phyloP scores from a whole-genome alignment of 2,113 vertebrate genomes.

The Nyctibius bracteatus region DNA sequence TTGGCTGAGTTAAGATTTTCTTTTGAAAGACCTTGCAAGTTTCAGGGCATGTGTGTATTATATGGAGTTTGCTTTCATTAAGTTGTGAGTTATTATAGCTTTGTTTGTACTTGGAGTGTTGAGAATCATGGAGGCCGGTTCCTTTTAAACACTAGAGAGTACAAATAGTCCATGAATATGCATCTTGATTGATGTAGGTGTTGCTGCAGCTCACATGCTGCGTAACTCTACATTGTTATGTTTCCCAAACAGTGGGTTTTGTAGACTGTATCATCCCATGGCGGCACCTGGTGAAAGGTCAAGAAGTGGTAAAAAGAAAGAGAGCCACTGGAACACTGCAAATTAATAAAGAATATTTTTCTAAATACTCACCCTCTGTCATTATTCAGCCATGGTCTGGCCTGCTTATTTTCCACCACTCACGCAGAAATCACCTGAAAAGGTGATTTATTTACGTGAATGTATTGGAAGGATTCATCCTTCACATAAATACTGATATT shows the following conservation, averaged over 20 bases:
- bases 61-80: conserved; percentile 29
- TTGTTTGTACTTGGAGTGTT: conserved; percentile 15
- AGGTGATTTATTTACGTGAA: neutral
- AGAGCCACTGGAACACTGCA: neutral
- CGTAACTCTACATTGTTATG: neutral
- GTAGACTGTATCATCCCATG: neutral
- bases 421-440: neutral
- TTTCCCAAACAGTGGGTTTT: conserved; percentile 12
- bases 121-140: neutral
- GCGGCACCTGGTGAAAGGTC: neutral
- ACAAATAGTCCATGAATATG: neutral
- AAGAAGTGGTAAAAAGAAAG: neutral
- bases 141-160: neutral
- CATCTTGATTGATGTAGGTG: neutral
- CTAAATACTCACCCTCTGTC: neutral
- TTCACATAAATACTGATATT: neutral
- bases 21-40: conserved; percentile 29
- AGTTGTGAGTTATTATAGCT: conserved; percentile 42
- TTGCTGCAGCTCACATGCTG: neutral
- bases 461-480: neutral
- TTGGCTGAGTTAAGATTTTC: conserved; percentile 42
- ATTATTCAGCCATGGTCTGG: neutral
- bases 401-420: neutral
- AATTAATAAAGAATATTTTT: neutral
- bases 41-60: conserved; percentile 19